Evolutionary conservation across 2,113 vertebrate species (phyloP), one percentile per base, ranked within the genome.

Genomic region (Thomomys bottae): DNA sequence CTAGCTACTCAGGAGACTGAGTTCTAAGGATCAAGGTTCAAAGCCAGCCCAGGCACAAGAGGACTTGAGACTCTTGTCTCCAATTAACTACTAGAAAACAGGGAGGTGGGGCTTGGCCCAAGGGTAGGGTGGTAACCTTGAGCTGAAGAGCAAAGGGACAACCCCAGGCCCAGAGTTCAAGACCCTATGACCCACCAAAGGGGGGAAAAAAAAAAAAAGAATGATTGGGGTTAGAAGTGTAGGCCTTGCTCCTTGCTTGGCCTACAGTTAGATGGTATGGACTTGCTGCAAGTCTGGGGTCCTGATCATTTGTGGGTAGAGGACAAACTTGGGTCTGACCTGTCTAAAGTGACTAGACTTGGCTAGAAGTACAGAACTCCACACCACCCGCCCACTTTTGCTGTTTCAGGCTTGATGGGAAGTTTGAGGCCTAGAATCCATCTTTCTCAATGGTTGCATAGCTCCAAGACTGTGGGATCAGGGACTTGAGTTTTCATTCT

Each of bases 271-370:
- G 68, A 67, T 57, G 3, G 11, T 23, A 12, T 77, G 32, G 80
- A 81, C 42, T 63, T 76, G 40, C 73, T 89, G 85, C n/a, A 42
- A 77, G 45, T 75, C 17, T 34, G 36, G 21, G 45, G 15, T 2
- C 57, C 45, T 26, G n/a, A n/a, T 72, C 3, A 17, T 80, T 54
- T 54, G 0, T 67, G 32, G 49, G 20, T 77, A 63, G 66, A 89
- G 34, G 54, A 64, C 20, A 40, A 75, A n/a, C 30, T 17, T 28
- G 7, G 63, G 36, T n/a, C 0, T 64, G 59, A 17, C 70, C 3
- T 59, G 15, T 89, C 91, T 89, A 77, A 90, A 90, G 59, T 84
- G 66, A 90, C 57, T 49, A 79, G 61, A 72, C 49, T 49, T 64
- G 36, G 32, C 8, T 40, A 6, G 42, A 20, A 9, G 67, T 68